Conservation (phyloP, 2,113 vertebrate genomes). For the Cariama cristata region DNA sequence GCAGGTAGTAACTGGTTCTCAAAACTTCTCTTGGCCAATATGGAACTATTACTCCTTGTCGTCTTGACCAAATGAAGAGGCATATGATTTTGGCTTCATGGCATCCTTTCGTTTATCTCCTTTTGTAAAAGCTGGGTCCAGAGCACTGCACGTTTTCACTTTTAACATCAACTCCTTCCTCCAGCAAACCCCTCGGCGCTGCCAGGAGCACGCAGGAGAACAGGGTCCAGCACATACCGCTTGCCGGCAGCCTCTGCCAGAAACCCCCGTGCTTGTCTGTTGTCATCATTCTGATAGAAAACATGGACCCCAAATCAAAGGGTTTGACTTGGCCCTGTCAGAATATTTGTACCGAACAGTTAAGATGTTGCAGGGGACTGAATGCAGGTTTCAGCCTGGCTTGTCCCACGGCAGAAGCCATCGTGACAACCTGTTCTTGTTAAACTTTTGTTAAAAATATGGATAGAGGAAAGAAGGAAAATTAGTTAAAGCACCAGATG, state of each 20-base stretch:
- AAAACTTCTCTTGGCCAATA: background rate
- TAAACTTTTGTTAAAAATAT: background rate
- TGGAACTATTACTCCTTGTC: background rate
- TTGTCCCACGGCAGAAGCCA: background rate
- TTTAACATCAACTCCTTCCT: background rate
- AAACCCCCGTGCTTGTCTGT: background rate
- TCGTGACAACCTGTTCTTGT: background rate
- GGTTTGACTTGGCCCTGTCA: background rate
- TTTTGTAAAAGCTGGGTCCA: background rate
- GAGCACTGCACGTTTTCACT: background rate
- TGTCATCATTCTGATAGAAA: background rate
- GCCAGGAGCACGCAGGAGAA: background rate
- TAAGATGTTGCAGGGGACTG: background rate
- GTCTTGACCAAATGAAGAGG: background rate
- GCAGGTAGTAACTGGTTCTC: constrained; percentile 29
- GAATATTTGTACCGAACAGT: background rate
- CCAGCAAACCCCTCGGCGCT: background rate
- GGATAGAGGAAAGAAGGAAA: background rate
- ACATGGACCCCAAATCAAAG: background rate
- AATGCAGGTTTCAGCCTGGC: background rate
- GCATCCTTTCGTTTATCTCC: background rate
- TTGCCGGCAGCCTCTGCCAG: background rate
- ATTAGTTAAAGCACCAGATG: background rate
- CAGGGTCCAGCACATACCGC: background rate
- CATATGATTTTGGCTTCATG: background rate